phyloP scores from a whole-genome alignment of 2,888 invertebrate genomes.

The Ceraclea dissimilis region DNA sequence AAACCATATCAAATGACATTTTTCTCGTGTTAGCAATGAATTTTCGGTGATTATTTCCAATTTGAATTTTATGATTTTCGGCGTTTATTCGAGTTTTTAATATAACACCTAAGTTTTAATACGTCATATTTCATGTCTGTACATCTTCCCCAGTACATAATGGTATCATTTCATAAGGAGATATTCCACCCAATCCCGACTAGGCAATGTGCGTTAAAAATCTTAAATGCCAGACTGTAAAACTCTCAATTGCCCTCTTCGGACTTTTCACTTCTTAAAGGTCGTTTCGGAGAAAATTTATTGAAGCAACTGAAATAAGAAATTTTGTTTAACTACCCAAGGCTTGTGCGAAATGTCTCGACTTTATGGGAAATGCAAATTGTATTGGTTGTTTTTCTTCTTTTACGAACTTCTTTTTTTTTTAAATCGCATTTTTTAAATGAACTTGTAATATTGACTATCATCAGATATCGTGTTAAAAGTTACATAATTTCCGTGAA shows the following conservation, averaged over 20 bases:
- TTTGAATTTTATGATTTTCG: no score
- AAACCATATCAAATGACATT: no score
- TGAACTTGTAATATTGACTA: no score
- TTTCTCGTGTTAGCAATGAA: no score
- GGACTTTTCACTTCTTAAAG: conserved; percentile 18
- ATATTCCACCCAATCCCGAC: conserved; percentile 13
- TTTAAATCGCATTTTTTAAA: no score
- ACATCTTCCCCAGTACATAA: neutral
- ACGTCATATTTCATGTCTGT: no score
- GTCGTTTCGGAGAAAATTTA: conserved; percentile 9
- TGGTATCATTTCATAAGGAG: conserved; percentile 2
- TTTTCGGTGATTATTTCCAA: no score
- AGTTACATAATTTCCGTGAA: no score
- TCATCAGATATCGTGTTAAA: no score
- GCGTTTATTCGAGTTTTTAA: no score
- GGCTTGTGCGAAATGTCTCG: neutral
- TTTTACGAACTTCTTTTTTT: no score
- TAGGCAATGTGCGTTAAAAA: conserved; percentile 20
- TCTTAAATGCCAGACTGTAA: conserved; percentile 19
- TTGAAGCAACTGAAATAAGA: conserved; percentile 2
- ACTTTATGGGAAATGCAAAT: neutral
- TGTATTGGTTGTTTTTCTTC: neutral
- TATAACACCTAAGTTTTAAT: no score
- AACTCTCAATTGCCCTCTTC: conserved; percentile 14
- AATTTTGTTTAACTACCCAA: neutral